These are phyloP conservation scores for Synanceia verrucosa DNA, from an alignment of 2,797 vertebrate species.

Conservation along the genomic window DNA sequence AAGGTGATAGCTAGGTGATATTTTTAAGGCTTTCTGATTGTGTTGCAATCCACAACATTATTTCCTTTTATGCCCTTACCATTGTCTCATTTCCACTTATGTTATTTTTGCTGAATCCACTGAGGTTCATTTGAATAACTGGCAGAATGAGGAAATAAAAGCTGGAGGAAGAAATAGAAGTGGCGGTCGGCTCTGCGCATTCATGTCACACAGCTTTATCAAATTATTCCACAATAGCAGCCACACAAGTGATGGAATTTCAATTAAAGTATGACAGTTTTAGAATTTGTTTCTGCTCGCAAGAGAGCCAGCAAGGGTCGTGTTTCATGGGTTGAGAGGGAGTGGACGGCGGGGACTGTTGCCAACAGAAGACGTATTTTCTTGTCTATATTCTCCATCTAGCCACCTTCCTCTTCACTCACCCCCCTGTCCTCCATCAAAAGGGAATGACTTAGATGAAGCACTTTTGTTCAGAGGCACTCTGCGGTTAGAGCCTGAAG, in stretches of 20 bases:
- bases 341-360: slow-evolving; percentile 31
- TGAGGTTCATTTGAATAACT: slow-evolving; percentile 75
- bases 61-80: slow-evolving; percentile 52
- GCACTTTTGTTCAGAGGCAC: slow-evolving; percentile 63
- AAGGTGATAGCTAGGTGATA: slow-evolving; percentile 19
- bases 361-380: slow-evolving; percentile 53
- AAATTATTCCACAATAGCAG: slow-evolving; percentile 78
- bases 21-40: slow-evolving; percentile 36
- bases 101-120: slow-evolving; percentile 63
- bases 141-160: slow-evolving; percentile 72
- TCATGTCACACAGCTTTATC: slow-evolving; percentile 77
- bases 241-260: slow-evolving; percentile 81
- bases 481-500: slow-evolving; percentile 54
- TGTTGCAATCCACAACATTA: slow-evolving; percentile 46
- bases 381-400: slow-evolving; percentile 39
- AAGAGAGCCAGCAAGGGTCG: slow-evolving; percentile 41
- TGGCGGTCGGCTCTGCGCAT: slow-evolving; percentile 65
- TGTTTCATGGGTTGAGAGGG: slow-evolving; percentile 18
- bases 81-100: slow-evolving; percentile 68
- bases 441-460: slow-evolving; percentile 58
- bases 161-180: slow-evolving; percentile 63
- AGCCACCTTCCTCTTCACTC: slow-evolving; percentile 4
- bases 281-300: slow-evolving; percentile 71
- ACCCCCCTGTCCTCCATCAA: slow-evolving; percentile 30
- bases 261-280: slow-evolving; percentile 82